A percentile compares a stretch with the other conserved stretches of the same genome.
Conservation (phyloP, 2,113 vertebrate genomes). For the Rhinichthys klamathensis region DNA sequence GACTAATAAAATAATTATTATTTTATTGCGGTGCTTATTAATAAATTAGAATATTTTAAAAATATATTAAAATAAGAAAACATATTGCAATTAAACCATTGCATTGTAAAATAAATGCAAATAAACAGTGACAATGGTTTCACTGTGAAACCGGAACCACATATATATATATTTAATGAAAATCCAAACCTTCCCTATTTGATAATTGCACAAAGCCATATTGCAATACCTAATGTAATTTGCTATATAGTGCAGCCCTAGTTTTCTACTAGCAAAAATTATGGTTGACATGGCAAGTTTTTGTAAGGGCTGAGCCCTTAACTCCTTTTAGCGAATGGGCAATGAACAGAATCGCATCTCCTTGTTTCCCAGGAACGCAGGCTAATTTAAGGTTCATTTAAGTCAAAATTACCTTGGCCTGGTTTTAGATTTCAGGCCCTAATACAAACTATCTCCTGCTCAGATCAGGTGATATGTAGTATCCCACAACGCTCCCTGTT, state of each 20-base stretch:
- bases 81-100: background rate
- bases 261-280: background rate
- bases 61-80: background rate
- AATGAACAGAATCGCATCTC: constrained; percentile 10
- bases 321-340: background rate
- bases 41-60: too few relatives aligned
- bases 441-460: background rate
- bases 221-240: background rate
- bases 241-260: background rate
- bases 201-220: background rate
- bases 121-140: background rate
- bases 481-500: background rate
- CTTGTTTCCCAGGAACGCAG: background rate
- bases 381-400: constrained; percentile 35
- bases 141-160: background rate
- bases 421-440: constrained; percentile 30
- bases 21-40: too few relatives aligned
- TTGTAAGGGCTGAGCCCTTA: background rate
- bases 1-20: too few relatives aligned
- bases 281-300: background rate
- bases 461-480: background rate
- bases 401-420: constrained; percentile 33
- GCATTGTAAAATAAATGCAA: background rate
- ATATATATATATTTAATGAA: background rate
- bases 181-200: background rate